These are phyloP conservation scores for Danionella dracula DNA, from an alignment of 2,797 vertebrate species.

Conservation along the genomic window DNA sequence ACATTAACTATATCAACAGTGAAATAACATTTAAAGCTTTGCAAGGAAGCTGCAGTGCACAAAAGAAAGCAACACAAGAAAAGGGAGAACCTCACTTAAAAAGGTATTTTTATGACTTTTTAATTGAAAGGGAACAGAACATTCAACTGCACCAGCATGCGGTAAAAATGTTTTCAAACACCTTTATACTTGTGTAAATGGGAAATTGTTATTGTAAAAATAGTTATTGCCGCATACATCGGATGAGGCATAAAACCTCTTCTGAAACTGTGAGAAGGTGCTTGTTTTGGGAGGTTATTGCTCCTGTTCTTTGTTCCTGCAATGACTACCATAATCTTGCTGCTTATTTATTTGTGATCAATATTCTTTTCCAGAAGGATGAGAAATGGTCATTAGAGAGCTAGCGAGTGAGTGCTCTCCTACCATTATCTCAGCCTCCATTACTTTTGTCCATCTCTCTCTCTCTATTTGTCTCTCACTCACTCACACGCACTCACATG, in stretches of 20 bases:
- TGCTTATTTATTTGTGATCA: conserved; percentile 20
- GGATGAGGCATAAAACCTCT: neutral
- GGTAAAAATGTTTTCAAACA: too few species aligned
- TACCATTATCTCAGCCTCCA: conserved; percentile 23
- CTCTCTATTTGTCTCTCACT: neutral
- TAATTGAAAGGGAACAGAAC: too few species aligned
- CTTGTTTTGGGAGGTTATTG: too few species aligned
- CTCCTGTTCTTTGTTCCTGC: too few species aligned
- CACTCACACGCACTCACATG: neutral
- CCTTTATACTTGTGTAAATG: neutral
- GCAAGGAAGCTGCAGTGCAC: too few species aligned
- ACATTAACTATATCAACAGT: too few species aligned
- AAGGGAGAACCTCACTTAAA: too few species aligned
- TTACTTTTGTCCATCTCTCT: conserved; percentile 3
- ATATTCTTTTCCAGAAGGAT: conserved; percentile 28
- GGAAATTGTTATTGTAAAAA: conserved; percentile 10
- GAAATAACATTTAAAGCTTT: too few species aligned
- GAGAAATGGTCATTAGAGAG: conserved; percentile 31
- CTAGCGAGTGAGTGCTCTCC: conserved; percentile 18
- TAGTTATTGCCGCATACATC: neutral
- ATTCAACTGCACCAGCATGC: too few species aligned
- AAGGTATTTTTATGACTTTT: too few species aligned
- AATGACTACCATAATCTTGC: neutral
- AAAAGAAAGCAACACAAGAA: too few species aligned
- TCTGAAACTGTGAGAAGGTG: too few species aligned